Base-by-base conservation (phyloP, 2,888 invertebrate species). In the Harpagoxenus sublaevis region DNA sequence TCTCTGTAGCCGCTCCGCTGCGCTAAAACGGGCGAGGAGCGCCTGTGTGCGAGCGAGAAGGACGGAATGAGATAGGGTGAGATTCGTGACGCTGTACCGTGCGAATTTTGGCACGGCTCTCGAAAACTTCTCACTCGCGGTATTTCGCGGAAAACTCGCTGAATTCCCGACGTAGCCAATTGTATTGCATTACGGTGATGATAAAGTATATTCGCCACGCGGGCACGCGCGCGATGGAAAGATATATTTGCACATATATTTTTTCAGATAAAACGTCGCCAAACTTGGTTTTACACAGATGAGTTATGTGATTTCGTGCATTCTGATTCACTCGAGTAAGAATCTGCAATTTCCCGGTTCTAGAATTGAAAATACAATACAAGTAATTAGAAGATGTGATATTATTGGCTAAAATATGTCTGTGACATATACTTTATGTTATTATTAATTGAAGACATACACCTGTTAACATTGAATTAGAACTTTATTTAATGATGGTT, bases 101-200 rank as follows among this genome's bases (percentile, higher is more conserved):
- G 93, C 92, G 92, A 93, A 93, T 92, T 92, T 94, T 92, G 92
- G 92, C 93, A 92, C 93, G 87, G 89, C 90, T 91, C 89, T 91
- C 89, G 89, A 89, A 92, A 93, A 93, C 91, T 92, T 92, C 90
- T 90, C 90, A 88, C 91, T 87, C 88, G 71, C 60, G 89, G 87
- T 84, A 89, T 85, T 89, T 88, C 89, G 85, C 85, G 87, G 89
- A 87, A 89, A 89, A 89, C 85, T 87, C 81, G 83, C 77, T 84
- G 84, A 86, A 83, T 83, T 78, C 88, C 86, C 87, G 85, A 85
- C 86, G 86, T 85, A 83, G 87, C 79, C 84, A 84, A 89, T 89
- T 86, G 88, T 83, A 83, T 88, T 86, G 88, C 84, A 86, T 88
- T 88, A 85, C 81, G 74, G 86, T 75, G 62, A 62, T 88, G 88